Evolutionary conservation across 2,888 invertebrate genomes (phyloP), one percentile per base, ranked within the genome.

Genomic region (Synergus laeviventris): DNA sequence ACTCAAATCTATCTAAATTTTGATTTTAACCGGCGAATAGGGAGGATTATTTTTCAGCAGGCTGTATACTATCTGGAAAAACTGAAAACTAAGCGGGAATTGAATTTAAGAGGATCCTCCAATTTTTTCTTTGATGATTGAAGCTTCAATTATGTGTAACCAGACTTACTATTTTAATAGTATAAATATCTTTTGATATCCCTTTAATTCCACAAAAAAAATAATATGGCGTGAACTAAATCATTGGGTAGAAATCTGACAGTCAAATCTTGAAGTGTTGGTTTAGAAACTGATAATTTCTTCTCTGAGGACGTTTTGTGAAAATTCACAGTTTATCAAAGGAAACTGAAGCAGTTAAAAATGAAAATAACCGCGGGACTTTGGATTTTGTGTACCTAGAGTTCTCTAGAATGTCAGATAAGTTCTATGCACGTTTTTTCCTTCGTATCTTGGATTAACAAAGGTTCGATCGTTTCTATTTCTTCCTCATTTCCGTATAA

Each of bases 401-500:
- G 82, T 79, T 79, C 74, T 61, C 84, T 83, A 83, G 81, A 81
- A 82, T 84, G 76, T 70, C 42, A 82, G 86, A 86, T 84, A 84
- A 83, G 81, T 31, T 78, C 74, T 76, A 78, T 74, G 76, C 74
- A 80, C 78, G 78, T 81, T 79, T 81, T 82, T 83, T 84, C 78
- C 83, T 85, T 83, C 83, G 81, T 87, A 87, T 87, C 87, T 87
- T 87, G 80, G 82, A 77, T 83, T 82, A 87, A 87, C 87, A 87
- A 85, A 87, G 87, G 87, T 84, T 85, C 80, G 86, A 86, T 82
- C 83, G 74, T 81, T 75, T 80, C 70, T 74, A 31, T 54, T 74
- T 49, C 39, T 74, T 45, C 61, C 61, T 54, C 73, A 79, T 76
- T 76, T 39, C 62, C 62, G 59, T 36, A 60, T 77, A 45, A 59